phyloP scores from a whole-genome alignment of 2,113 vertebrate species.

The Oryzias woworae region DNA sequence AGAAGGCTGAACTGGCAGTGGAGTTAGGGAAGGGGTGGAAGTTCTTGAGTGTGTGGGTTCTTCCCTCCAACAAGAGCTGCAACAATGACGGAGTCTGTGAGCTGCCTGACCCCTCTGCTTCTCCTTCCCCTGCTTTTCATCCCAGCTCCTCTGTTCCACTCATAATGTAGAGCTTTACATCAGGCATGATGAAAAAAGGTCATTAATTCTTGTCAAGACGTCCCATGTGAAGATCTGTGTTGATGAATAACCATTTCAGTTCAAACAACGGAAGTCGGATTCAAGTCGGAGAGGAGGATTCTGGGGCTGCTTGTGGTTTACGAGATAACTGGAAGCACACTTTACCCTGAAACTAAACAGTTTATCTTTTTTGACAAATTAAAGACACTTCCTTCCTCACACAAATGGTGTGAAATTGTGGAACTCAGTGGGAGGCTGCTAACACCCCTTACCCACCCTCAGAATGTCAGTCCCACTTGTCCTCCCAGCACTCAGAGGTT shows the following conservation, averaged over 20 bases:
- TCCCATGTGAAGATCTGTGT: conserved; percentile 12
- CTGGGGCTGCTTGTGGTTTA: neutral
- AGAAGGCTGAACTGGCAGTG: conserved; percentile 51
- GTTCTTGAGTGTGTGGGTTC: conserved; percentile 37
- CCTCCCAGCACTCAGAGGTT: conserved; percentile 61
- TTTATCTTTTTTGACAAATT: conserved; percentile 5
- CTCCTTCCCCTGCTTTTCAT: conserved; percentile 35
- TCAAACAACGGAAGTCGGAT: neutral
- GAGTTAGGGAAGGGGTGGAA: conserved; percentile 43
- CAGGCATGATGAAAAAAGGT: conserved; percentile 15
- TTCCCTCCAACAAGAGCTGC: conserved; percentile 30
- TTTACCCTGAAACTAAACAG: conserved; percentile 7
- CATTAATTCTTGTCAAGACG: conserved; percentile 50
- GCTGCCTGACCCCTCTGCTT: conserved; percentile 49
- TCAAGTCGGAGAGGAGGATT: conserved; percentile 5
- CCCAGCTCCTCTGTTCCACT: conserved; percentile 17
- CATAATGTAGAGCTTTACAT: conserved; percentile 36
- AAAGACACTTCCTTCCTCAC: neutral
- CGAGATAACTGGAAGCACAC: neutral
- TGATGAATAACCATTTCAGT: conserved; percentile 13
- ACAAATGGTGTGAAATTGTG: conserved; percentile 32
- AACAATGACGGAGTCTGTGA: conserved; percentile 72
- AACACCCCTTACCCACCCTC: conserved; percentile 8
- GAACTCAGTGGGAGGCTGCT: conserved; percentile 14
- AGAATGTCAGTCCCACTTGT: conserved; percentile 48